These are phyloP conservation scores for Clivina fossor DNA, from an alignment of 2,888 invertebrate species.

Conservation along the genomic window DNA sequence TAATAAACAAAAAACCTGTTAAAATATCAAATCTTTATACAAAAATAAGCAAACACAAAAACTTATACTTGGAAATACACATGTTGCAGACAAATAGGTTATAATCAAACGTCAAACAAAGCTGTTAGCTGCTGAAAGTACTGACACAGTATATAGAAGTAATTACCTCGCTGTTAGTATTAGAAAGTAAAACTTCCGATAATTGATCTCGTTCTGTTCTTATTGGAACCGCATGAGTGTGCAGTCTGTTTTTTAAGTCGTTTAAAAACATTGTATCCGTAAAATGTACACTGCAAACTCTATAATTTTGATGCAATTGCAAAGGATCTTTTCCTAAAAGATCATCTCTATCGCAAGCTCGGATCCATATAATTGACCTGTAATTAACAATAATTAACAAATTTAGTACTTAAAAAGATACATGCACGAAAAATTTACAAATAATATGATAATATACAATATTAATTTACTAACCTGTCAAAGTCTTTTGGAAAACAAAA, in stretches of 20 bases:
- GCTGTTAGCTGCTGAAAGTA: too few species aligned
- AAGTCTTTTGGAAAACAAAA: conserved; percentile 2
- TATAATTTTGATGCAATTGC: not conserved
- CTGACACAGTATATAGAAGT: too few species aligned
- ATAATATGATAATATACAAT: not conserved
- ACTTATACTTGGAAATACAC: too few species aligned
- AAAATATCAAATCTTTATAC: too few species aligned
- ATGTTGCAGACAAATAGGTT: too few species aligned
- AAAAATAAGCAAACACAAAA: too few species aligned
- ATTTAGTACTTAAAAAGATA: not conserved
- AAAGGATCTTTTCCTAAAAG: conserved; percentile 2
- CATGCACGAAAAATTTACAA: not conserved
- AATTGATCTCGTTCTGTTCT: not conserved
- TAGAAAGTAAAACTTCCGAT: not conserved
- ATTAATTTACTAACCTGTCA: conserved; percentile 2
- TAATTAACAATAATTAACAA: conserved; percentile 1
- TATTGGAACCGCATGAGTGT: conserved; percentile 3
- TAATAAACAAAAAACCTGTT: too few species aligned
- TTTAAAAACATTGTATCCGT: conserved; percentile 1
- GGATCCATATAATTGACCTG: conserved; percentile 1
- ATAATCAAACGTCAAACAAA: too few species aligned
- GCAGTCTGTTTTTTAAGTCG: conserved; percentile 7
- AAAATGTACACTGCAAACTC: conserved; percentile 7
- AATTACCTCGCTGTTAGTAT: too few species aligned
- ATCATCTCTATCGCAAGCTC: conserved; percentile 7